Conservation (phyloP, 2,888 invertebrate species). For the Listrodromus nycthemerus region DNA sequence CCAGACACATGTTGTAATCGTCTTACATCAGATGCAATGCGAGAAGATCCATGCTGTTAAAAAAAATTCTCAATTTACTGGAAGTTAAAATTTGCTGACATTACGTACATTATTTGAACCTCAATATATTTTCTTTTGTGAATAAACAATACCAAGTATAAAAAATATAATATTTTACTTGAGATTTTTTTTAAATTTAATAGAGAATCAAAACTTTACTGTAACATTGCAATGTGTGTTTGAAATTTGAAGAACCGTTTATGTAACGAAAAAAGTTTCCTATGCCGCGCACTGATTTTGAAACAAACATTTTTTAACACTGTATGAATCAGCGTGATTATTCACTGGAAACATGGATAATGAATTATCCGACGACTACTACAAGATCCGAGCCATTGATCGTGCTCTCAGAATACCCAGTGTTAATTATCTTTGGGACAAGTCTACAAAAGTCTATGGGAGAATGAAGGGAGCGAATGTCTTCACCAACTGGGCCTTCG, state of each 20-base stretch:
- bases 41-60: not conserved
- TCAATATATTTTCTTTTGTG: too few species aligned
- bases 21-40: not conserved
- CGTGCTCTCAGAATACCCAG: conserved; percentile 86
- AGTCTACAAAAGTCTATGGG: conserved; percentile 86
- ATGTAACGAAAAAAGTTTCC: too few species aligned
- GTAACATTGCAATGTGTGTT: too few species aligned
- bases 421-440: conserved; percentile 86
- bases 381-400: conserved; percentile 85
- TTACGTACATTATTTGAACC: too few species aligned
- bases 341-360: conserved; percentile 70
- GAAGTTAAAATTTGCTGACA: too few species aligned
- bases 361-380: conserved; percentile 72
- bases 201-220: too few species aligned
- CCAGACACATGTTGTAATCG: not conserved
- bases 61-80: too few species aligned
- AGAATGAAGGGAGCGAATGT: conserved; percentile 88
- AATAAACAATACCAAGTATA: too few species aligned
- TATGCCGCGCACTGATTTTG: too few species aligned
- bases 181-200: too few species aligned
- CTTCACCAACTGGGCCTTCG: conserved; percentile 89
- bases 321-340: not conserved
- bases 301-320: not conserved
- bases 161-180: too few species aligned
- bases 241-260: too few species aligned